Evolutionary conservation across 2,113 vertebrate genomes (phyloP), one percentile per base, ranked within the genome.

Genomic region (Diphyllodes magnificus): DNA sequence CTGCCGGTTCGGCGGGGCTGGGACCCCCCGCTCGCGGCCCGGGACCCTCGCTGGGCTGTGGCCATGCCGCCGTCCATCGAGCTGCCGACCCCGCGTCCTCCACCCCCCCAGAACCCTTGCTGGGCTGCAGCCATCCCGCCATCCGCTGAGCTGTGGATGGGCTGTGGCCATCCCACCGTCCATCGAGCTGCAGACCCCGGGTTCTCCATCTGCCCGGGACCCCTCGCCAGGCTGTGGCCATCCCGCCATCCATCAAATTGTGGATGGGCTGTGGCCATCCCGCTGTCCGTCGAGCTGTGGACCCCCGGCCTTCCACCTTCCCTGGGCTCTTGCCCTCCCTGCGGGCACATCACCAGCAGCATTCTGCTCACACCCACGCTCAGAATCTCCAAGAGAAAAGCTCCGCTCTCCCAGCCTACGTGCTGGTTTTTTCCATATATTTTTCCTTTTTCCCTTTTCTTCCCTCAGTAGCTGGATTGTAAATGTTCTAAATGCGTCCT

Each of bases 211-310:
- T 3, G 1, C 30, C 6, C 66, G 22, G 39, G 65, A 80, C 3
- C 25, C 14, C 14, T 50, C 4, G 7, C 21, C 24, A 15, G 28
- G 8, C 28, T 39, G 12, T 51, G 59, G 7, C 13, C 33, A 14
- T 53, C 19, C 14, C 0, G 0, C 53, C 33, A 1, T 35, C 63
- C 53, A 18, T 37, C 9, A 1, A 27, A 22, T 1, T 60, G 37
- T 51, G 83, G 25, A 37, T 33, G 50, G 27, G 7, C n/a, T 10
- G 45, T 42, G 47, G 27, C 24, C 9, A 1, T n/a, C 47, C 14
- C 2, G 3, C 24, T 0, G 4, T 30, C 16, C 11, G 23, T 33
- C 1, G 10, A 27, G 27, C 23, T 25, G 25, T 22, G 4, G 19
- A 28, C 10, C n/a, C 22, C 17, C 3, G 9, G 7, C n/a, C 7